Percentiles rank a stretch among this genome's conserved stretches.
Conservation (phyloP, 2,113 vertebrate genomes). For the Cyprinodon variegatus region DNA sequence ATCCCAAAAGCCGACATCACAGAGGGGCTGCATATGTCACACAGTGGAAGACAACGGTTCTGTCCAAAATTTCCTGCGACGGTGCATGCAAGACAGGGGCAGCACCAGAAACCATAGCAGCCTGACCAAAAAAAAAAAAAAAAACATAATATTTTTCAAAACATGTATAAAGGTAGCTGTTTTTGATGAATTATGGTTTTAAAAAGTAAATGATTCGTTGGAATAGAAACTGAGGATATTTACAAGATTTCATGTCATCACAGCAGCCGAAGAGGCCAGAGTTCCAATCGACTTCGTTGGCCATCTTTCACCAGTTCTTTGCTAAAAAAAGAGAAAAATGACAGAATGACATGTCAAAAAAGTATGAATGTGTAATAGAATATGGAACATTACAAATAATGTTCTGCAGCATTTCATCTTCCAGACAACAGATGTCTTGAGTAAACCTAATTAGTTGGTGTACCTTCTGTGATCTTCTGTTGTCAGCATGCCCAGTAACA, state of each 20-base stretch:
- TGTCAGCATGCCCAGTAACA: too few relatives aligned
- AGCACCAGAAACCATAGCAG: constrained; percentile 68
- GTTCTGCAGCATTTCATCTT: background rate
- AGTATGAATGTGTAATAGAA: background rate
- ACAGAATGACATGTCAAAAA: background rate
- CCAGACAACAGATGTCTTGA: background rate
- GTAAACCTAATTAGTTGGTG: too few relatives aligned
- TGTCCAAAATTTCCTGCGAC: constrained; percentile 42
- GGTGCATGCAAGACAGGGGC: constrained; percentile 56
- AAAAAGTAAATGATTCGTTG: background rate
- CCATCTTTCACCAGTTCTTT: background rate
- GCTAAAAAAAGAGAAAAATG: background rate
- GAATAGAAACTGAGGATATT: background rate
- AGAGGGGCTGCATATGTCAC: constrained; percentile 51
- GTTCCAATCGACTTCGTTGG: background rate
- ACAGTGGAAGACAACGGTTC: constrained; percentile 53
- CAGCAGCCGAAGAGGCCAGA: background rate
- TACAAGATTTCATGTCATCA: constrained; percentile 2
- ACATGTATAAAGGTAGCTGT: background rate
- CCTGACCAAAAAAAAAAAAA: constrained; percentile 28
- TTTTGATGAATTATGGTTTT: background rate
- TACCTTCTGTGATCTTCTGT: too few relatives aligned
- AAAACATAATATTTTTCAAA: too few relatives aligned
- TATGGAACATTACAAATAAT: background rate
- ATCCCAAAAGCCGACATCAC: constrained; percentile 18